These are phyloP conservation scores for Clarias pachynema DNA, from an alignment of 2,797 vertebrate genomes.

Conservation along the genomic window DNA sequence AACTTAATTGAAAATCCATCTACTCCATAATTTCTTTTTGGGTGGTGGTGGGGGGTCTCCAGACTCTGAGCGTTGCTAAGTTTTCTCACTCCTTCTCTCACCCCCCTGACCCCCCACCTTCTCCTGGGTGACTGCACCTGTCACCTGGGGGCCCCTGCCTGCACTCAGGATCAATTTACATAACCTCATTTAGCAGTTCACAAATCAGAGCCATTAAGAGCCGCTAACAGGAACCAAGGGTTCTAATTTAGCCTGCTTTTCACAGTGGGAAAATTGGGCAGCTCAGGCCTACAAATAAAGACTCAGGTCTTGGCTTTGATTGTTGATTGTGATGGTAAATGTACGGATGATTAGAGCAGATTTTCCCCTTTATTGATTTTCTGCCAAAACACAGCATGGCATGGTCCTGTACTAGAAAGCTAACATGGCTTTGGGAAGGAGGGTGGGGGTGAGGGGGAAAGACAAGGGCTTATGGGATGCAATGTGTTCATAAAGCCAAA, in stretches of 20 bases:
- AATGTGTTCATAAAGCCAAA: slow-evolving; percentile 49
- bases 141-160: slow-evolving; percentile 99
- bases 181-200: slow-evolving; percentile 99
- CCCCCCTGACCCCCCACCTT: slow-evolving; percentile 52
- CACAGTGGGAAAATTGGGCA: slow-evolving; percentile 99
- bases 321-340: slow-evolving; percentile 99
- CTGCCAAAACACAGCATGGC: slow-evolving; percentile 99
- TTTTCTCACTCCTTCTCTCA: slow-evolving; percentile 58
- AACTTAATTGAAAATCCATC: slow-evolving; percentile 52
- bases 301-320: slow-evolving; percentile 99
- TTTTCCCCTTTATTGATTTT: slow-evolving; percentile 99
- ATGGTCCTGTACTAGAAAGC: slow-evolving; percentile 85
- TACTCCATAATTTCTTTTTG: slow-evolving; percentile 38
- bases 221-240: slow-evolving; percentile 99
- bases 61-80: slow-evolving; percentile 50
- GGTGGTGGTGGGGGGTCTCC: slow-evolving; percentile 16
- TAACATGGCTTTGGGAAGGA: slow-evolving; percentile 46
- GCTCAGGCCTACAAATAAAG: slow-evolving; percentile 99
- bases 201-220: slow-evolving; percentile 99
- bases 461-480: slow-evolving; percentile 54
- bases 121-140: slow-evolving; percentile 94
- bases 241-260: slow-evolving; percentile 99
- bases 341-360: slow-evolving; percentile 99
- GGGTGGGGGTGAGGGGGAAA: neutral
- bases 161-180: slow-evolving; percentile 99